Evolutionary conservation across 2,888 invertebrate genomes (phyloP).

Genomic region (Lordiphosa andalusiaca): DNA sequence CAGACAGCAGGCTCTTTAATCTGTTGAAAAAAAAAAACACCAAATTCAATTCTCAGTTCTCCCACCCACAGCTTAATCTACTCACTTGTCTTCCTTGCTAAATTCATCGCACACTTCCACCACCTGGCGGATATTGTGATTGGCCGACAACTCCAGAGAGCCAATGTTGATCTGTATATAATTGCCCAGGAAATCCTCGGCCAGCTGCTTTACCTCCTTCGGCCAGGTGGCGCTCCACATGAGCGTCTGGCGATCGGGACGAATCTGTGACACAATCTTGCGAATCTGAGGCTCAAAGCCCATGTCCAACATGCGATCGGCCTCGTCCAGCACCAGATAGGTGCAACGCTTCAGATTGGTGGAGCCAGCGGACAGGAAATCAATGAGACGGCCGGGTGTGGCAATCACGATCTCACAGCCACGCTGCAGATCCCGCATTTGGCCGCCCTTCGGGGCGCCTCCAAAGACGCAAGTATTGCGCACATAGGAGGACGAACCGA

Average conservation of each 20-base stretch:
- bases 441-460: slow-evolving; percentile 91
- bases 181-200: slow-evolving; percentile 94
- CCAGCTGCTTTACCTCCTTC: slow-evolving; percentile 95
- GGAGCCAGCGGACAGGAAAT: slow-evolving; percentile 90
- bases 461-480: slow-evolving; percentile 94
- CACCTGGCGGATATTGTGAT: slow-evolving; percentile 93
- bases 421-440: slow-evolving; percentile 87
- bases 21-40: slow-evolving; percentile 38
- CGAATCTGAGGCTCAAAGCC: slow-evolving; percentile 98
- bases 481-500: slow-evolving; percentile 89
- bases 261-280: slow-evolving; percentile 95
- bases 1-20: slow-evolving; percentile 81
- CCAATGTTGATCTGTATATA: slow-evolving; percentile 96
- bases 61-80: too few relatives aligned
- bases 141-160: slow-evolving; percentile 90
- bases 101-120: slow-evolving; percentile 90
- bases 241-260: slow-evolving; percentile 96
- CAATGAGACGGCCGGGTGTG: slow-evolving; percentile 94
- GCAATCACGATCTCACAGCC: slow-evolving; percentile 95
- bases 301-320: slow-evolving; percentile 98
- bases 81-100: slow-evolving; percentile 86
- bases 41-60: neutral
- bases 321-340: slow-evolving; percentile 94
- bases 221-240: slow-evolving; percentile 99
- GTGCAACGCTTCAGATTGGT: slow-evolving; percentile 90